Evolutionary conservation across 2,888 invertebrate genomes (phyloP).

Genomic region (Caenorhabditis wallacei): DNA sequence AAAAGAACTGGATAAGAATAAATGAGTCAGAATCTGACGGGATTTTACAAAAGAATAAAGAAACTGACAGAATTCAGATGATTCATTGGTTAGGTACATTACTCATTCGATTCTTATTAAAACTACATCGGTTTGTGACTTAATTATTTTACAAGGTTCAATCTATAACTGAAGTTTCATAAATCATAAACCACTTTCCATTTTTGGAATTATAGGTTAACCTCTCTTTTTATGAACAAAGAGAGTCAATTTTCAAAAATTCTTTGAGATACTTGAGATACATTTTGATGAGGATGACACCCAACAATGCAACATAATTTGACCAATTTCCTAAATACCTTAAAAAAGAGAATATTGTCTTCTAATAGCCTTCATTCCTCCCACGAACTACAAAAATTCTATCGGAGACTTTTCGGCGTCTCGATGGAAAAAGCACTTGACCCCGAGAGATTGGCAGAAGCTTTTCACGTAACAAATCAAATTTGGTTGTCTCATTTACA

Average conservation of each 20-base stretch:
- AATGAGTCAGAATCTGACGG: slow-evolving; percentile 23
- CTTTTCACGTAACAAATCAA: slow-evolving; percentile 45
- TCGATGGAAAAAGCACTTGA: slow-evolving; percentile 42
- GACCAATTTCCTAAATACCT: slow-evolving; percentile 30
- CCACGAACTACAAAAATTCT: slow-evolving; percentile 29
- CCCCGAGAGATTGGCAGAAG: slow-evolving; percentile 16
- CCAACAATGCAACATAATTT: slow-evolving; percentile 40
- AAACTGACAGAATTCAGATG: slow-evolving; percentile 5
- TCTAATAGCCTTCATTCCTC: slow-evolving; percentile 16
- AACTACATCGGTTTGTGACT: too few relatives aligned
- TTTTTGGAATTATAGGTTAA: too few relatives aligned
- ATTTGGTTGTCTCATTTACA: slow-evolving; percentile 50
- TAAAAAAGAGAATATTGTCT: slow-evolving; percentile 14
- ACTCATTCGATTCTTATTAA: not conserved
- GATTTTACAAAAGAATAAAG: slow-evolving; percentile 2
- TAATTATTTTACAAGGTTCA: too few relatives aligned
- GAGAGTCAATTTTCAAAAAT: slow-evolving; percentile 9
- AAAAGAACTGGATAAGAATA: slow-evolving; percentile 35
- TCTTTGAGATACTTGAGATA: slow-evolving; percentile 14
- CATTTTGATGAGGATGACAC: slow-evolving; percentile 13
- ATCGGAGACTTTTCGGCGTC: slow-evolving; percentile 7
- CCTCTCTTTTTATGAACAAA: slow-evolving; percentile 8
- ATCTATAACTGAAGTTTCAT: too few relatives aligned
- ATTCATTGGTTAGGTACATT: slow-evolving; percentile 21
- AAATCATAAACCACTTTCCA: too few relatives aligned